These are phyloP conservation scores for Thereva nobilitata DNA, from an alignment of 2,888 invertebrate genomes.

Conservation along the genomic window DNA sequence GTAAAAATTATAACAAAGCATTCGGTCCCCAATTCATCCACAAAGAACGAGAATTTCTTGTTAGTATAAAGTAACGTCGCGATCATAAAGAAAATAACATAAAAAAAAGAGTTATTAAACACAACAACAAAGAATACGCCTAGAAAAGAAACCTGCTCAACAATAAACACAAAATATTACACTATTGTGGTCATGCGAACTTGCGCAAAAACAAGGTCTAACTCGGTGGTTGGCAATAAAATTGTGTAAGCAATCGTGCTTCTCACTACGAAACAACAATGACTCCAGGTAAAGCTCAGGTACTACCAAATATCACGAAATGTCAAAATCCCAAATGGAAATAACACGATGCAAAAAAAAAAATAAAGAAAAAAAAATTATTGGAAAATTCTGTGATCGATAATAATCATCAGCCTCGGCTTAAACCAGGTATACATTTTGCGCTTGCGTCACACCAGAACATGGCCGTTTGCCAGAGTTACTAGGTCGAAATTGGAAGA, in stretches of 20 bases:
- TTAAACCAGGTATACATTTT: neutral
- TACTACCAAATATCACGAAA: slow-evolving; percentile 23
- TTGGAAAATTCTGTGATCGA: slow-evolving; percentile 5
- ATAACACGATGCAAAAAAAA: neutral
- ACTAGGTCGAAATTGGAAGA: no score
- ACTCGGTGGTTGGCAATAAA: neutral
- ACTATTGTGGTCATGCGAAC: slow-evolving; percentile 10
- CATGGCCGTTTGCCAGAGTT: neutral
- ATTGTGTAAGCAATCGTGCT: slow-evolving; percentile 24
- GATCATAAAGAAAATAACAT: no score
- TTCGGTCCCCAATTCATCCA: no score
- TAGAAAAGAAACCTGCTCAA: no score
- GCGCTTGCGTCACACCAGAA: slow-evolving; percentile 15
- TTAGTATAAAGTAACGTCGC: no score
- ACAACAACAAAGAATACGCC: no score
- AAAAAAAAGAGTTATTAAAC: no score
- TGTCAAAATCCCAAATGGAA: slow-evolving; percentile 8
- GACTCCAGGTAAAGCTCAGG: neutral
- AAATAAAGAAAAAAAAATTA: slow-evolving; percentile 19
- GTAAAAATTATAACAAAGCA: no score
- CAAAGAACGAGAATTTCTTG: no score
- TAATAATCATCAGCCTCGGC: neutral
- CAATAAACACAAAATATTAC: no score
- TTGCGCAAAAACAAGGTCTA: slow-evolving; percentile 12
- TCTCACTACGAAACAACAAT: slow-evolving; percentile 9